Evolutionary conservation across 2,888 invertebrate genomes (phyloP).

Genomic region (Acleris literana): DNA sequence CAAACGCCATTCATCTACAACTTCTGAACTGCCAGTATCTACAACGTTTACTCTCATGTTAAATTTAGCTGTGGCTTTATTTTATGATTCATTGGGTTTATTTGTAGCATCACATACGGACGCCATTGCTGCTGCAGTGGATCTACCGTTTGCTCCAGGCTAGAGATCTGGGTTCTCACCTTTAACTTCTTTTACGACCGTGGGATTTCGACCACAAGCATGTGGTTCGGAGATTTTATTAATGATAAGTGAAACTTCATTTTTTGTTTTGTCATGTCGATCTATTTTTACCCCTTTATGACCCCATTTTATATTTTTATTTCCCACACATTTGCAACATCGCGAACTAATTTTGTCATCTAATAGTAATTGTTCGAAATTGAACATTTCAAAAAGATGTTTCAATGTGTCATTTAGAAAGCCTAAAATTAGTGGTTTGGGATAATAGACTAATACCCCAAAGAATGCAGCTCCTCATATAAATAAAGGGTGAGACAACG

Average conservation of each 20-base stretch:
- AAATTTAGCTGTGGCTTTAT: conserved; percentile 59
- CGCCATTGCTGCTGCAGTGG: conserved; percentile 75
- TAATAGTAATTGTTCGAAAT: neutral
- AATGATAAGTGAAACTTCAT: conserved; percentile 61
- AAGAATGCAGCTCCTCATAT: conserved; percentile 19
- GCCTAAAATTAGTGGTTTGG: conserved; percentile 10
- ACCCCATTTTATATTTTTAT: neutral
- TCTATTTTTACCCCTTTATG: conserved; percentile 1
- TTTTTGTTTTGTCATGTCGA: conserved; percentile 14
- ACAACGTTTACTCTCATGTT: conserved; percentile 38
- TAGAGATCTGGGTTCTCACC: conserved; percentile 70
- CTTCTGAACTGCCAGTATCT: conserved; percentile 49
- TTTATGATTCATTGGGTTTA: conserved; percentile 46
- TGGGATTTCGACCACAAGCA: conserved; percentile 66
- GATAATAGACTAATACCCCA: conserved; percentile 8
- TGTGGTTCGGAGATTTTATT: conserved; percentile 57
- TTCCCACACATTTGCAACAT: conserved; percentile 1
- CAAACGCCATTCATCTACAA: conserved; percentile 38
- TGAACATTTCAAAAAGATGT: neutral
- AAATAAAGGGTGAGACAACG: conserved; percentile 21
- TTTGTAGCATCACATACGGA: conserved; percentile 58
- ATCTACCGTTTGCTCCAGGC: conserved; percentile 81
- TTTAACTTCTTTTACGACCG: conserved; percentile 70
- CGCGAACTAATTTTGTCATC: neutral
- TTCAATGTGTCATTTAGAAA: neutral